These are phyloP conservation scores for Paracentrotus lividus DNA, from an alignment of 53 echinoderm and acorn worm species.

Conservation along the genomic window DNA sequence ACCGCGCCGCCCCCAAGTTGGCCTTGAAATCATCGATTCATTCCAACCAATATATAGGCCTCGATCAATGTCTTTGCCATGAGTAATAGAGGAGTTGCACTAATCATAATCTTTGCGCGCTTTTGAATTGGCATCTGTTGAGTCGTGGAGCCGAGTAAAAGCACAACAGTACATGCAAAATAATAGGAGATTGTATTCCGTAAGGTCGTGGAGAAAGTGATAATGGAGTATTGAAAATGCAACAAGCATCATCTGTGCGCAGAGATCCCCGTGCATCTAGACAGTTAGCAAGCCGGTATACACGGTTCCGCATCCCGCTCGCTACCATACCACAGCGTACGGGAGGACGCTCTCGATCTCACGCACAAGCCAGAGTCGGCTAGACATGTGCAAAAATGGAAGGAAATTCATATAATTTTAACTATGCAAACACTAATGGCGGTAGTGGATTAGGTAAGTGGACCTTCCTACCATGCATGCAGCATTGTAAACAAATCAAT, in stretches of 20 bases:
- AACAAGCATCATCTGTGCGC: constrained; percentile 7
- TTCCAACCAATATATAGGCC: background rate
- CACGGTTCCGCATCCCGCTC: background rate
- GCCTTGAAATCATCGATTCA: constrained; percentile 14
- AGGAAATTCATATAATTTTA: constrained; percentile 26
- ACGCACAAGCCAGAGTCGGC: background rate
- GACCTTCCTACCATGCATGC: background rate
- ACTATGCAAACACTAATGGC: constrained; percentile 29
- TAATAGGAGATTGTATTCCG: background rate
- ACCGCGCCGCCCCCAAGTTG: background rate
- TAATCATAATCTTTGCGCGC: constrained; percentile 2
- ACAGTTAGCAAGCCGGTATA: background rate
- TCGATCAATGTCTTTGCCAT: background rate
- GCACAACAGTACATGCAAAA: background rate
- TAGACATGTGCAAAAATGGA: constrained; percentile 27
- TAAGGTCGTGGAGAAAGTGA: background rate
- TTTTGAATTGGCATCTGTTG: background rate
- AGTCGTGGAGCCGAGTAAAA: background rate
- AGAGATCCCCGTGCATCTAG: background rate
- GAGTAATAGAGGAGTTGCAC: background rate
- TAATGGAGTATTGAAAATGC: background rate
- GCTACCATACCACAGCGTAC: background rate
- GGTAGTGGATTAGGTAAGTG: constrained; percentile 51
- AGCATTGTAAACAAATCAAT: no score
- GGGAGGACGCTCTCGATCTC: background rate